Evolutionary conservation across 2,113 vertebrate species (phyloP).

Genomic region (Trochalopteron elliotii): DNA sequence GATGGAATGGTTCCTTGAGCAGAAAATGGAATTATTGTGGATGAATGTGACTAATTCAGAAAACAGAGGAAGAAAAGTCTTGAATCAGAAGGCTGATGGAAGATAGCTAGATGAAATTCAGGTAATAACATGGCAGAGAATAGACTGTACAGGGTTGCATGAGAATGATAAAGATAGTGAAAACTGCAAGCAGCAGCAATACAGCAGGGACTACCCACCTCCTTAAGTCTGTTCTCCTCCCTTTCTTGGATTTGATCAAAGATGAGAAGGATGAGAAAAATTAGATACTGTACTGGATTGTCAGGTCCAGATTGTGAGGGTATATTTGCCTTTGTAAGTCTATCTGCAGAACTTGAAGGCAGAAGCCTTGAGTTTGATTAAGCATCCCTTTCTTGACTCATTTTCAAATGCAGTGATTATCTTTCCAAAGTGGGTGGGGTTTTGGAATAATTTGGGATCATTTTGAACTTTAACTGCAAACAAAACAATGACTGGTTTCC

Average conservation of each 20-base stretch:
- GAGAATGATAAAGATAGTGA: not conserved
- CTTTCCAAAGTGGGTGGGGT: not conserved
- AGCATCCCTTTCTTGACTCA: not conserved
- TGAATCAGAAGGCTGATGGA: not conserved
- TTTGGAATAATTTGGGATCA: not conserved
- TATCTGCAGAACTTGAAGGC: not conserved
- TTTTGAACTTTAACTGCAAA: not conserved
- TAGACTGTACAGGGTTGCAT: not conserved
- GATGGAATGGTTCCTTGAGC: not conserved
- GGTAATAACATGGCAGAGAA: not conserved
- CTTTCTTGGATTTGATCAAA: not conserved
- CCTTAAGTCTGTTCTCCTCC: not conserved
- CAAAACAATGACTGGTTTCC: not conserved
- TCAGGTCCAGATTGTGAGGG: not conserved
- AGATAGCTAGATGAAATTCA: not conserved
- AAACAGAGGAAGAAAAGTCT: not conserved
- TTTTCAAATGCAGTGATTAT: not conserved
- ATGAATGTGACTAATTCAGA: not conserved
- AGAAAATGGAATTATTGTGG: not conserved
- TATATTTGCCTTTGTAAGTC: not conserved
- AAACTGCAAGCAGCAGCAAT: not conserved
- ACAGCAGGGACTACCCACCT: not conserved
- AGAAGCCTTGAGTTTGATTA: not conserved
- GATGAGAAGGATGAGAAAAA: conserved; percentile 1
- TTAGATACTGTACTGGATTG: not conserved